phyloP scores from a whole-genome alignment of 2,797 vertebrate genomes.

The Odontamblyopus lacepedii region DNA sequence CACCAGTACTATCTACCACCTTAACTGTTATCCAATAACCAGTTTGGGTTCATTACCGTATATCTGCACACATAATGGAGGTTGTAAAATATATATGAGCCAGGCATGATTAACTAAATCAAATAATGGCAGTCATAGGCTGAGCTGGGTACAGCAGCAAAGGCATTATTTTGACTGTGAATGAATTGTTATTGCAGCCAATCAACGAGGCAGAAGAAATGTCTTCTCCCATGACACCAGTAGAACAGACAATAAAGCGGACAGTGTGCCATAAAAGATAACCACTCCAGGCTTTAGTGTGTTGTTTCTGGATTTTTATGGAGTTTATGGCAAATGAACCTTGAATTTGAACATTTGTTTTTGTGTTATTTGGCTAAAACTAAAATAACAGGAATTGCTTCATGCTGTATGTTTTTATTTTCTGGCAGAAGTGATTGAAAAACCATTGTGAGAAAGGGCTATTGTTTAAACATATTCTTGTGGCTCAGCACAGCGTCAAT shows the following conservation, averaged over 20 bases:
- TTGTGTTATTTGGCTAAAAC: constrained; percentile 37
- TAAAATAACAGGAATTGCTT: constrained; percentile 24
- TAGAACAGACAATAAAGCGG: constrained; percentile 50
- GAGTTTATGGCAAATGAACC: constrained; percentile 55
- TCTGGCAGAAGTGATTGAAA: constrained; percentile 20
- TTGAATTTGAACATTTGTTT: constrained; percentile 33
- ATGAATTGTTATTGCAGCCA: constrained; percentile 54
- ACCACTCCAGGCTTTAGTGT: constrained; percentile 38
- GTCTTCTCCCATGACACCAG: constrained; percentile 38
- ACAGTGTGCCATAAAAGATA: constrained; percentile 55
- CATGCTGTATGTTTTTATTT: constrained; percentile 23
- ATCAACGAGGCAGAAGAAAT: constrained; percentile 32
- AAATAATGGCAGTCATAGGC: constrained; percentile 35
- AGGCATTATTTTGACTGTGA: constrained; percentile 19
- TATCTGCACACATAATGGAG: constrained; percentile 29
- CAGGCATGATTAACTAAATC: constrained; percentile 48
- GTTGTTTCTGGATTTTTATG: constrained; percentile 55
- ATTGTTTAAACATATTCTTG: constrained; percentile 29
- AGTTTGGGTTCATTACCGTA: constrained; percentile 41
- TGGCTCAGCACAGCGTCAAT: constrained; percentile 13
- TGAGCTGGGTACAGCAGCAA: constrained; percentile 36
- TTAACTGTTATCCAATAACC: constrained; percentile 55
- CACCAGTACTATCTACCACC: constrained; percentile 31
- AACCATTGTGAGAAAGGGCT: constrained; percentile 29
- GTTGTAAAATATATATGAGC: constrained; percentile 44